A percentile compares a stretch with the other conserved stretches of the same genome.
phyloP scores from a whole-genome alignment of 1,140 invertebrate genomes.

The Brachionus rubens region DNA sequence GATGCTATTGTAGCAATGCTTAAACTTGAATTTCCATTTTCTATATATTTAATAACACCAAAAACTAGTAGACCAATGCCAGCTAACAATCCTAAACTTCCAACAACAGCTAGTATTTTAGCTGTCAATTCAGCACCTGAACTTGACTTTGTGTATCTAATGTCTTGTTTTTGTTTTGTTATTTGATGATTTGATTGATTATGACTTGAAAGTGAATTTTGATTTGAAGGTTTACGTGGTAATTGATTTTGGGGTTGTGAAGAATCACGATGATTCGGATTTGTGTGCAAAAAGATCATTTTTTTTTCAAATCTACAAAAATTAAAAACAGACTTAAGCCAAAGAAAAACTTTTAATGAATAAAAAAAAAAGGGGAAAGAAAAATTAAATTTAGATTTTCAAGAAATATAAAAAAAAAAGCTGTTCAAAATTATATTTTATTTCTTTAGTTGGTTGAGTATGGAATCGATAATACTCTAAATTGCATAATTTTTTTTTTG shows the following conservation, averaged over 20 bases:
- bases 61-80: conserved; percentile 42
- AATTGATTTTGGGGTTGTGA: neutral
- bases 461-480: too few species aligned
- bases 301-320: neutral
- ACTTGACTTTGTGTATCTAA: too few species aligned
- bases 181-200: neutral
- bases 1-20: conserved; percentile 1
- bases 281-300: conserved; percentile 17
- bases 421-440: too few species aligned
- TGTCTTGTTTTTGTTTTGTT: neutral
- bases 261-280: neutral
- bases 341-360: too few species aligned
- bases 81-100: conserved; percentile 14
- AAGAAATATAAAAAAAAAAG: too few species aligned
- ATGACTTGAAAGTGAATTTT: neutral
- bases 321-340: too few species aligned
- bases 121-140: conserved; percentile 11
- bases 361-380: too few species aligned
- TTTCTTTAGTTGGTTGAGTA: too few species aligned
- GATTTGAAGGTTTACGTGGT: neutral
- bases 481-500: too few species aligned
- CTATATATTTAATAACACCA: conserved; percentile 12
- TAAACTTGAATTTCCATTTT: neutral
- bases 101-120: conserved; percentile 37
- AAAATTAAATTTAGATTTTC: too few species aligned